phyloP scores from a whole-genome alignment of 2,888 invertebrate species.

The Choristoneura rosaceana region DNA sequence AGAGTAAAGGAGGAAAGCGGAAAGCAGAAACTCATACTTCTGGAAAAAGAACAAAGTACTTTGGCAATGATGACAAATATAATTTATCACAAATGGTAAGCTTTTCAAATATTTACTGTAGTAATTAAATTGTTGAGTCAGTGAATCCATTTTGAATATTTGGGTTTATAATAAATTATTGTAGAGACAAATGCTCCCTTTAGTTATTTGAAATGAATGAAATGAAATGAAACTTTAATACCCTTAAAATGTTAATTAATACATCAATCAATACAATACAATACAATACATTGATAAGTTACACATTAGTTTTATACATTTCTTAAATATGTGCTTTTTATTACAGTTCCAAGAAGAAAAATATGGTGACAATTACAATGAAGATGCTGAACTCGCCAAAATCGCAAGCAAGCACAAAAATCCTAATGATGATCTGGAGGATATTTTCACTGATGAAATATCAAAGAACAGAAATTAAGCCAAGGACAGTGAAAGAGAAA shows the following conservation, averaged over 20 bases:
- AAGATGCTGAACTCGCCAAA: constrained; percentile 92
- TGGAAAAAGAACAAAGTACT: constrained; percentile 92
- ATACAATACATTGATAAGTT: too few species aligned
- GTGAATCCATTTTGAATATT: not conserved
- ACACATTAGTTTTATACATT: too few species aligned
- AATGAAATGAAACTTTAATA: too few species aligned
- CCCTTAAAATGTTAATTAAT: too few species aligned
- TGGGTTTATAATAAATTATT: not conserved
- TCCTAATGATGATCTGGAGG: constrained; percentile 92
- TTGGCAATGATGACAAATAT: constrained; percentile 95
- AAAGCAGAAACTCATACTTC: constrained; percentile 90
- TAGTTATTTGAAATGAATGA: too few species aligned
- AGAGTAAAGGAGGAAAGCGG: constrained; percentile 78
- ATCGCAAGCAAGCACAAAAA: constrained; percentile 88
- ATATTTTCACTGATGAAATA: constrained; percentile 93
- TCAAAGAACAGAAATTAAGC: constrained; percentile 87
- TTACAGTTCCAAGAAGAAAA: constrained; percentile 92
- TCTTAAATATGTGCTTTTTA: constrained; percentile 25
- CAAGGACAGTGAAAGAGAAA: constrained; percentile 87
- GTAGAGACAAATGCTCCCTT: not conserved
- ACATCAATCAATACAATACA: too few species aligned
- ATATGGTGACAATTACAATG: constrained; percentile 91
- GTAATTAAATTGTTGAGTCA: too few species aligned
- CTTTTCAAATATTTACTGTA: constrained; percentile 29
- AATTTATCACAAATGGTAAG: constrained; percentile 93